Evolutionary conservation across 2,113 vertebrate species (phyloP).

Genomic region (Crotalus tigris): DNA sequence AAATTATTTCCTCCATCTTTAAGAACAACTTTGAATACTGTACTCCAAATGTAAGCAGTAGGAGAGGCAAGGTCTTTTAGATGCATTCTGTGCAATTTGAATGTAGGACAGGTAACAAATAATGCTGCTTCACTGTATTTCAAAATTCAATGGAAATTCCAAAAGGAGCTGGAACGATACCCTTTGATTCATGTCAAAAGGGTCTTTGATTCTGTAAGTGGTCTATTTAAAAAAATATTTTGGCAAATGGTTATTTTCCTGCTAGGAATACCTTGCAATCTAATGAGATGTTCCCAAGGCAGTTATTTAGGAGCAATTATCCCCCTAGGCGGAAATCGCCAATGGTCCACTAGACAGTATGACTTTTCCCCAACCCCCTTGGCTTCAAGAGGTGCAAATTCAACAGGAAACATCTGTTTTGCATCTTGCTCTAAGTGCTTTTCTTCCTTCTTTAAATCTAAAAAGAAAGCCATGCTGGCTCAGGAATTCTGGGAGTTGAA

Average conservation of each 20-base stretch:
- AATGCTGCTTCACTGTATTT: background rate
- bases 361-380: slow-evolving; percentile 31
- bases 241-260: slow-evolving; percentile 34
- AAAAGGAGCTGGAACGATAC: background rate
- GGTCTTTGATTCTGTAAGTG: slow-evolving; percentile 22
- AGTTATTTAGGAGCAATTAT: slow-evolving; percentile 49
- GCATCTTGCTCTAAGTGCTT: slow-evolving; percentile 30
- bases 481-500: no score
- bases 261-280: slow-evolving; percentile 36
- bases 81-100: background rate
- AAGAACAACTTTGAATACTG: background rate
- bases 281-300: slow-evolving; percentile 40
- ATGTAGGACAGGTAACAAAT: background rate
- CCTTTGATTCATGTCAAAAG: background rate
- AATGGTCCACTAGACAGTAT: background rate
- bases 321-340: slow-evolving; percentile 49
- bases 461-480: background rate
- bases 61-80: background rate
- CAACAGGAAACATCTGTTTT: slow-evolving; percentile 40
- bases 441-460: background rate
- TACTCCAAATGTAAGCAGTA: background rate
- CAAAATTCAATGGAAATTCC: background rate
- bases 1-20: background rate
- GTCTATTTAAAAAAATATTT: slow-evolving; percentile 36
- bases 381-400: slow-evolving; percentile 49